A percentile compares a stretch with the other conserved stretches of the same genome.
Conservation (phyloP, 1,140 invertebrate genomes). For the Bombus terrestris region DNA sequence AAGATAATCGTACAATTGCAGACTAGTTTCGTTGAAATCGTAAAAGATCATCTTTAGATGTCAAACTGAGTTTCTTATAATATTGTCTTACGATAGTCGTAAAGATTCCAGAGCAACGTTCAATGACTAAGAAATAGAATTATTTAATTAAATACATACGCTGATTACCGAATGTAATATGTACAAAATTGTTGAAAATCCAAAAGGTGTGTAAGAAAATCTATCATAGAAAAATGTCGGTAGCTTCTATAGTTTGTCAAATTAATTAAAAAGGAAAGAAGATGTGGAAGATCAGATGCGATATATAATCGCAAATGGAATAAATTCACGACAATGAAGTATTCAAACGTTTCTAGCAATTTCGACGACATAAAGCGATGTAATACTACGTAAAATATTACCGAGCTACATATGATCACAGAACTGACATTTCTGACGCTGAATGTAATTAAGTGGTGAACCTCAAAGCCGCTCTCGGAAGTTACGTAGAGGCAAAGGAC, state of each 20-base stretch:
- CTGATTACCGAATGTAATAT: no score
- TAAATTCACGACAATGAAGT: not conserved
- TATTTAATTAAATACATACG: no score
- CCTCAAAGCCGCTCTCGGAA: slow-evolving; percentile 19
- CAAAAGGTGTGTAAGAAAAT: no score
- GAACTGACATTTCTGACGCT: slow-evolving; percentile 34
- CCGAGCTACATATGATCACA: slow-evolving; percentile 4
- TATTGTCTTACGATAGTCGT: no score
- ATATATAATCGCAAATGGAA: not conserved
- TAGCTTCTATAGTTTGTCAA: no score
- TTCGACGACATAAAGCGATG: slow-evolving; percentile 1
- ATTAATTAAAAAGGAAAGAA: no score
- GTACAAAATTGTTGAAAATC: no score
- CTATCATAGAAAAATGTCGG: no score
- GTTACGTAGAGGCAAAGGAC: not conserved
- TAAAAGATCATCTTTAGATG: not conserved
- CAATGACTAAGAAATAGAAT: no score
- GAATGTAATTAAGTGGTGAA: slow-evolving; percentile 27
- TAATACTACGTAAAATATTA: slow-evolving; percentile 26
- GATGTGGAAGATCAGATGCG: no score
- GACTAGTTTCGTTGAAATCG: not conserved
- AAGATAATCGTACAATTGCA: not conserved
- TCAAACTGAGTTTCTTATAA: no score
- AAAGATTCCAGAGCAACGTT: no score
- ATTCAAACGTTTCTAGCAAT: slow-evolving; percentile 3